A percentile compares a stretch with the other conserved stretches of the same genome.
Conservation (phyloP, 35 echinoderm and acorn worm species). For the Patiria miniata region DNA sequence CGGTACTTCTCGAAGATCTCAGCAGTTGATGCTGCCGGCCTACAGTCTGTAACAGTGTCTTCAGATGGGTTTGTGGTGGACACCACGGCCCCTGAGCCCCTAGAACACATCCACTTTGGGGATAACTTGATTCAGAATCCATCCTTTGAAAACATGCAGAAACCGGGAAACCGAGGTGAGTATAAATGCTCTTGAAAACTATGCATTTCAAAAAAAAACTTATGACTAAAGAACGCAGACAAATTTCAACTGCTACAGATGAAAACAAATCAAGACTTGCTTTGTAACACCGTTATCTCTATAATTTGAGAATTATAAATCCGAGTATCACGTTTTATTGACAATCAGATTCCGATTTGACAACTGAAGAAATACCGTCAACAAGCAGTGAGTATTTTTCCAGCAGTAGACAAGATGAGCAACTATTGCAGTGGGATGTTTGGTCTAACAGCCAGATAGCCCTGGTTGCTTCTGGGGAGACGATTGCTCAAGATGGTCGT, state of each 20-base stretch:
- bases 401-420: not conserved
- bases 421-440: not conserved
- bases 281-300: too few species aligned
- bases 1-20: slow-evolving; percentile 27
- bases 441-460: not conserved
- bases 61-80: slow-evolving; percentile 54
- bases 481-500: not conserved
- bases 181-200: not conserved
- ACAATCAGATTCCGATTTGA: too few species aligned
- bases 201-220: too few species aligned
- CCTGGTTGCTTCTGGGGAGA: not conserved
- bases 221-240: too few species aligned
- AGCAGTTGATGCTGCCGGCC: slow-evolving; percentile 37
- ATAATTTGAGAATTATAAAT: too few species aligned
- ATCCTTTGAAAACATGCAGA: slow-evolving; percentile 9
- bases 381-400: not conserved
- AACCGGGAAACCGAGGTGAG: not conserved
- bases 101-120: not conserved
- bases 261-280: too few species aligned
- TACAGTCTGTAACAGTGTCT: not conserved
- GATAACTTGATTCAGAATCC: slow-evolving; percentile 14
- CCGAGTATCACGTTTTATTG: too few species aligned
- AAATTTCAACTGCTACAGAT: too few species aligned
- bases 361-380: too few species aligned
- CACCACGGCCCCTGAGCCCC: not conserved